phyloP scores from a whole-genome alignment of 2,113 vertebrate genomes.

The Bubo bubo region DNA sequence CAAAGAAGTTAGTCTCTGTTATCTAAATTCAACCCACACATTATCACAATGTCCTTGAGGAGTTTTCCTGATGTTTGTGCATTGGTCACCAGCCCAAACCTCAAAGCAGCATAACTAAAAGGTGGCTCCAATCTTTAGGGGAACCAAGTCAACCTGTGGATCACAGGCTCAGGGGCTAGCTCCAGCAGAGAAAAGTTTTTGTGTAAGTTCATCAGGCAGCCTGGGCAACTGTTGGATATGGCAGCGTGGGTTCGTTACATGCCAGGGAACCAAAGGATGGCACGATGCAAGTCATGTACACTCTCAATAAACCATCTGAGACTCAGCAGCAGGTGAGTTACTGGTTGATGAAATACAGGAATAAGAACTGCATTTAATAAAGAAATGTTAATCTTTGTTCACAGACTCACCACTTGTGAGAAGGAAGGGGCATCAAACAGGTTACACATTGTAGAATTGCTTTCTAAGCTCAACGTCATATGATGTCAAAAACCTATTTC shows the following conservation, averaged over 20 bases:
- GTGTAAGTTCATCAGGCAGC: background rate
- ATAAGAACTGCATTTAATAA: background rate
- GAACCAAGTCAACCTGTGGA: background rate
- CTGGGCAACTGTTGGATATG: background rate
- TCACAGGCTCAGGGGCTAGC: background rate
- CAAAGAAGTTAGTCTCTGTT: background rate
- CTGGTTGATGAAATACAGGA: background rate
- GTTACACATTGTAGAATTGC: background rate
- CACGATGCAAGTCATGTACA: fast-evolving
- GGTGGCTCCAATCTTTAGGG: background rate
- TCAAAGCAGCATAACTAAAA: background rate
- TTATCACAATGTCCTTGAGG: background rate
- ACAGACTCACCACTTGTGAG: background rate
- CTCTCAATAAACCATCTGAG: background rate
- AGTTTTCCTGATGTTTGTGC: background rate
- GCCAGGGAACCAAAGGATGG: background rate
- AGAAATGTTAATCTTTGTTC: background rate
- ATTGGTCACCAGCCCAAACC: background rate
- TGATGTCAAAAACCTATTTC: background rate
- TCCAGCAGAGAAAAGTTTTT: background rate
- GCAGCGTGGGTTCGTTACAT: background rate
- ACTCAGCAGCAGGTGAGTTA: background rate
- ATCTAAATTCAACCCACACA: background rate
- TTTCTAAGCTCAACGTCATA: background rate
- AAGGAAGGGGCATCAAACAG: background rate